Evolutionary conservation across 2,797 vertebrate species (phyloP).

Genomic region (Melanotaenia nigrans): DNA sequence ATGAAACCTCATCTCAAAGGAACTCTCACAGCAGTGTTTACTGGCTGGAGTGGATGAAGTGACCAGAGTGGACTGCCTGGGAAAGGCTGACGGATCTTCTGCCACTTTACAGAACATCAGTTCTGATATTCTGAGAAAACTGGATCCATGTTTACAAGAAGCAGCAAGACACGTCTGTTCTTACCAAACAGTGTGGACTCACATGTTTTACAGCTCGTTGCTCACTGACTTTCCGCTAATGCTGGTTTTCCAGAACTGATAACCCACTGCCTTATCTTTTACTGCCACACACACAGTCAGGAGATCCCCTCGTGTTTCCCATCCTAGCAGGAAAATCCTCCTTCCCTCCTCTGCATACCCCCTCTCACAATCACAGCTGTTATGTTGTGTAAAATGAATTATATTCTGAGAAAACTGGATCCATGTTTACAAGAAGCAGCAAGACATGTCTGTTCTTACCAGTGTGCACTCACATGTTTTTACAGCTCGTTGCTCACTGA

Average conservation of each 20-base stretch:
- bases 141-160: neutral
- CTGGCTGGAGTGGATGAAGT: conserved; percentile 21
- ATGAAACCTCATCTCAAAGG: conserved; percentile 69
- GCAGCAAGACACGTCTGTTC: neutral
- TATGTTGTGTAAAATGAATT: conserved; percentile 11
- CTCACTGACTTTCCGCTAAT: conserved; percentile 2
- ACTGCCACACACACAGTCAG: conserved; percentile 15
- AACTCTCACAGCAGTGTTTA: conserved; percentile 41
- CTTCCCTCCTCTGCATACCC: neutral
- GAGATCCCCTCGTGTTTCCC: conserved; percentile 12
- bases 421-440: neutral
- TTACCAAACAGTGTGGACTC: neutral
- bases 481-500: neutral
- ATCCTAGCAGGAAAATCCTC: neutral
- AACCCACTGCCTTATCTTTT: conserved; percentile 10
- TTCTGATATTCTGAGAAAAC: too few species aligned
- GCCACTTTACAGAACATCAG: neutral
- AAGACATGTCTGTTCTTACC: neutral
- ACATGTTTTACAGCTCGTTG: neutral
- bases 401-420: neutral
- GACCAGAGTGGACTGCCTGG: conserved; percentile 36
- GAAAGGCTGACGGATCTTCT: conserved; percentile 40
- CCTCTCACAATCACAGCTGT: conserved; percentile 7
- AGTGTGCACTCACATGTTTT: neutral
- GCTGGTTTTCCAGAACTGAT: conserved; percentile 25